These are phyloP conservation scores for Schrankia costaestrigalis DNA, from an alignment of 2,888 invertebrate genomes.

Conservation along the genomic window DNA sequence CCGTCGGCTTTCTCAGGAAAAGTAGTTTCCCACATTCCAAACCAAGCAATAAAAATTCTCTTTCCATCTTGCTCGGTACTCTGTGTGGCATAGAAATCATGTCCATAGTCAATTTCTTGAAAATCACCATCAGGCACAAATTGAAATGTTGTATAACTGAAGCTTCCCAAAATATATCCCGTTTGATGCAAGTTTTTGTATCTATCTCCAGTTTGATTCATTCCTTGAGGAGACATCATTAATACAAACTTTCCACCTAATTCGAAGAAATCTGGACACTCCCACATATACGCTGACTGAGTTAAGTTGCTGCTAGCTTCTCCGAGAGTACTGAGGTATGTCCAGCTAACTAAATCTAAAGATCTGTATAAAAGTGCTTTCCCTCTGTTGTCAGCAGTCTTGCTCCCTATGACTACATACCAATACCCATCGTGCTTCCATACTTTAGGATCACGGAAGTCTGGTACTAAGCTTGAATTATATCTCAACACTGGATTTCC, in stretches of 20 bases:
- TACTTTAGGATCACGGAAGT: constrained; percentile 76
- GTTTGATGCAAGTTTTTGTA: constrained; percentile 64
- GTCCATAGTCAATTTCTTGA: constrained; percentile 70
- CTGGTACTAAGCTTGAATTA: constrained; percentile 57
- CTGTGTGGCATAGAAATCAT: constrained; percentile 74
- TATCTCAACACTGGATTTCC: constrained; percentile 63
- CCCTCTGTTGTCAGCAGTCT: constrained; percentile 54
- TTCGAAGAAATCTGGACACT: constrained; percentile 77
- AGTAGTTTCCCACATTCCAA: constrained; percentile 67
- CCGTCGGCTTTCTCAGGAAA: constrained; percentile 62
- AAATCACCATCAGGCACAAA: constrained; percentile 58
- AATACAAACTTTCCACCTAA: constrained; percentile 64
- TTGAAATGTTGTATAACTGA: constrained; percentile 61
- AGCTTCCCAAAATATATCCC: constrained; percentile 69
- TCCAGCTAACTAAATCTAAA: constrained; percentile 58
- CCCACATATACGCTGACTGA: constrained; percentile 74
- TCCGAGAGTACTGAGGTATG: constrained; percentile 56
- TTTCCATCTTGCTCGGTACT: constrained; percentile 58
- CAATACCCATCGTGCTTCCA: constrained; percentile 65
- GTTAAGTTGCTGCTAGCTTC: constrained; percentile 61
- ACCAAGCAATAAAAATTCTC: constrained; percentile 65
- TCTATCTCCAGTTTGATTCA: constrained; percentile 60
- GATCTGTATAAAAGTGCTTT: constrained; percentile 67
- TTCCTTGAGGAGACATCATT: constrained; percentile 69
- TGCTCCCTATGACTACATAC: constrained; percentile 69